These are phyloP conservation scores for Nomada hirtipes DNA, from an alignment of 2,888 invertebrate genomes.

Conservation along the genomic window DNA sequence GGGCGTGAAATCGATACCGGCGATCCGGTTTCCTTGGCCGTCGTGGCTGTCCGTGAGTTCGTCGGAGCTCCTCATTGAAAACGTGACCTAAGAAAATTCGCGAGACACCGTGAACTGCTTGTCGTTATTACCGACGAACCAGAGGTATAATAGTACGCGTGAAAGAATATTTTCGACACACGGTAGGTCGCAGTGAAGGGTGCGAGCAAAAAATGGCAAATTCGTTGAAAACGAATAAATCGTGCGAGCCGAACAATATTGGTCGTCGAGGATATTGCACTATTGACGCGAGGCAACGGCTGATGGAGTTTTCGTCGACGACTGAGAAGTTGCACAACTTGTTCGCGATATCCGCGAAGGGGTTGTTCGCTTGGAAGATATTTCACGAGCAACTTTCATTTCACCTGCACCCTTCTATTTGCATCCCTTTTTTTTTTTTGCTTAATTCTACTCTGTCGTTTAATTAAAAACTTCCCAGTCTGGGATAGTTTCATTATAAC, in stretches of 20 bases:
- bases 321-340: no score
- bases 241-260: no score
- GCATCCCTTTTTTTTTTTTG: no score
- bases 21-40: not conserved
- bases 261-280: not conserved
- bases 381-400: not conserved
- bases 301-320: no score
- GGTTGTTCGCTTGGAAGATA: not conserved
- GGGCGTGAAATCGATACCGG: slow-evolving; percentile 44
- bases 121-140: no score
- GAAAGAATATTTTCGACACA: no score
- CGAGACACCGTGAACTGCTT: no score
- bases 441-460: not conserved
- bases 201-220: not conserved
- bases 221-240: not conserved
- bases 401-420: not conserved
- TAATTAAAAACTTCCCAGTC: slow-evolving; percentile 27
- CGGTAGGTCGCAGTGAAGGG: not conserved
- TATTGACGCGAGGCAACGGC: no score
- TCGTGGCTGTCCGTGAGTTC: not conserved
- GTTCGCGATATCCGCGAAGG: no score
- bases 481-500: slow-evolving; percentile 17
- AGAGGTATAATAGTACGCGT: no score
- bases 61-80: not conserved
- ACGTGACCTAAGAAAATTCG: not conserved